Percentiles rank a stretch among this genome's conserved stretches.
Evolutionary conservation across 2,888 invertebrate genomes (phyloP).

Genomic region (Sinohyriopsis cumingii): DNA sequence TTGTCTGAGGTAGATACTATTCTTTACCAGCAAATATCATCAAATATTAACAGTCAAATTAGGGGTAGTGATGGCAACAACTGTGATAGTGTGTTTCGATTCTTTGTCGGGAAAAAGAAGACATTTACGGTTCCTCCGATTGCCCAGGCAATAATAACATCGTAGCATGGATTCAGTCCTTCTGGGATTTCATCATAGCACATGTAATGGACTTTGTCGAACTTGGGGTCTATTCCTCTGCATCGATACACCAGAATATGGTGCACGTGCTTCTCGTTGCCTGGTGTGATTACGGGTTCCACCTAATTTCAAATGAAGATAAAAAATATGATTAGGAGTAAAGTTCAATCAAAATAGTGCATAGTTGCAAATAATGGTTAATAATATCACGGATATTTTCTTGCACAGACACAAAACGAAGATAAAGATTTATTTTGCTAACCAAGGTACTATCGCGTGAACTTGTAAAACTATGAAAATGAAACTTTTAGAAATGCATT

Average conservation of each 20-base stretch:
- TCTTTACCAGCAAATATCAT: too few species aligned
- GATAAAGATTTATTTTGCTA: too few species aligned
- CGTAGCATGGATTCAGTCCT: constrained; percentile 6
- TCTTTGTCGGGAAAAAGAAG: background rate
- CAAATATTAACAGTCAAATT: too few species aligned
- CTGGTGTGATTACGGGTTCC: constrained; percentile 79
- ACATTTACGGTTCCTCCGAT: constrained; percentile 33
- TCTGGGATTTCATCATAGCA: constrained; percentile 18
- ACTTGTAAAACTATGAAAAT: too few species aligned
- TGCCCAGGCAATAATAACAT: constrained; percentile 32
- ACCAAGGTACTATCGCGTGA: too few species aligned
- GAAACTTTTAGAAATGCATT: too few species aligned
- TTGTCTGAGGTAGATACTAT: too few species aligned
- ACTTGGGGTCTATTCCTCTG: constrained; percentile 21
- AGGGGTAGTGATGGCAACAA: too few species aligned
- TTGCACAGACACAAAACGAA: background rate
- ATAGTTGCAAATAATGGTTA: background rate
- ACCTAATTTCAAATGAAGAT: constrained; percentile 74
- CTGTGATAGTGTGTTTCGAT: too few species aligned
- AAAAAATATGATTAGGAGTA: too few species aligned
- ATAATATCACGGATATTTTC: too few species aligned
- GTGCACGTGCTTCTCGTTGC: constrained; percentile 81
- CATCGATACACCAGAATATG: constrained; percentile 92
- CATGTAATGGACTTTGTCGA: constrained; percentile 12
- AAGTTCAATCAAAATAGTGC: constrained; percentile 7